Base-by-base conservation (phyloP, 2,113 vertebrate species). In the Callocephalon fimbriatum region DNA sequence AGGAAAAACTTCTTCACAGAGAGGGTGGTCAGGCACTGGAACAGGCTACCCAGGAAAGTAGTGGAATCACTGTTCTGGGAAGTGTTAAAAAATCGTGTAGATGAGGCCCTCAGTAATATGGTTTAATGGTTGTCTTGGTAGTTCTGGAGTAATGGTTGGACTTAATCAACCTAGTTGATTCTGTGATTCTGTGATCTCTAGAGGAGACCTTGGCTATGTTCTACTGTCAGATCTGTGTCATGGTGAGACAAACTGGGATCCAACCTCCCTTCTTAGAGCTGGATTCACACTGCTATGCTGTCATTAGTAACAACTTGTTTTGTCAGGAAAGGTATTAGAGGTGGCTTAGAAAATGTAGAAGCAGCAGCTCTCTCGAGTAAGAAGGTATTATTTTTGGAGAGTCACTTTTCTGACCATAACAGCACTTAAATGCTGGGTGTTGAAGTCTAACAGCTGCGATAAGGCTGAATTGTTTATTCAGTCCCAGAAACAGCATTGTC, bases 391-490 rank as follows among this genome's bases (percentile, higher is more conserved):
- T 91, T 96, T 96, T 94, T 94, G 56, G 14, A 35, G 71, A 75
- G 31, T 85, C 42, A 23, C 51, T 88, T 86, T 95, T 91, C 73
- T 93, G 66, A 93, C 77, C 63, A 22, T 79, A 86, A 40, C 74
- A 93, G 58, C 26, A 62, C 44, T 84, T 77, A 86, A 91, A 90
- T 83, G 15, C 70, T 92, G 62, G 47, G 62, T 73, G 47, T 84
- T 83, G 74, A 73, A 91, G 45, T 80, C 88, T 82, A 63, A 54
- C 78, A 90, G 75, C 59, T 71, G 42, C 86, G 78, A 45, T 86
- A 90, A 86, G 26, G 54, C 67, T 92, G 93, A 80, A 74, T 93
- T 87, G 51, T 90, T 93, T 93, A 68, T 96, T 92, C 67, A 80
- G 74, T 74, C 63, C 29, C 29, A 80, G 88, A 90, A 97, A 74